Percentiles rank a stretch among this genome's conserved stretches.
Evolutionary conservation across 2,888 invertebrate genomes (phyloP).

Genomic region (Bibio marci): DNA sequence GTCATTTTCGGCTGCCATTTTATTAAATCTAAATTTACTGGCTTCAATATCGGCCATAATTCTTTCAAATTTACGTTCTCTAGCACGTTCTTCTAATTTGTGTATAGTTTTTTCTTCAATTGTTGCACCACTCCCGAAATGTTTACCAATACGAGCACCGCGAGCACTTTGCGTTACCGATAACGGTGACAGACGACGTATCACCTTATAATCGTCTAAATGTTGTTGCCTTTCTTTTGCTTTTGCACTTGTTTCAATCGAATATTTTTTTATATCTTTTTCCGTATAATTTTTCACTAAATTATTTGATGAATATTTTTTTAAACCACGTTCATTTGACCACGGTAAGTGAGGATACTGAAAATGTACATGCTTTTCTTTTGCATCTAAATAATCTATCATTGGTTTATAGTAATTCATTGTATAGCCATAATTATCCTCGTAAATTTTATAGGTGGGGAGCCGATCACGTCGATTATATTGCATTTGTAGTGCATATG

Average conservation of each 20-base stretch:
- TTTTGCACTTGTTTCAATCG: slow-evolving; percentile 46
- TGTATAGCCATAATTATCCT: slow-evolving; percentile 68
- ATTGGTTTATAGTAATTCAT: slow-evolving; percentile 76
- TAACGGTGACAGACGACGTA: slow-evolving; percentile 20
- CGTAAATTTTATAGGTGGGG: slow-evolving; percentile 51
- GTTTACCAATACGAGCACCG: slow-evolving; percentile 31
- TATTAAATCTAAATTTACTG: slow-evolving; percentile 15
- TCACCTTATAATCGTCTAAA: slow-evolving; percentile 23
- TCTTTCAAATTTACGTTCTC: slow-evolving; percentile 33
- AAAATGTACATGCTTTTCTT: slow-evolving; percentile 30
- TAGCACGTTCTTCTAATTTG: slow-evolving; percentile 38
- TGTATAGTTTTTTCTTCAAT: slow-evolving; percentile 30
- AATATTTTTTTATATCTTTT: slow-evolving; percentile 46
- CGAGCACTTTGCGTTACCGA: slow-evolving; percentile 36
- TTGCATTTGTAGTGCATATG: slow-evolving; percentile 22
- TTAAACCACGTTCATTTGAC: slow-evolving; percentile 50
- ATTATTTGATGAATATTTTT: slow-evolving; percentile 47
- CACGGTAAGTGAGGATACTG: slow-evolving; percentile 49
- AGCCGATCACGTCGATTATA: slow-evolving; percentile 25
- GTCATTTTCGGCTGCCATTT: slow-evolving; percentile 19
- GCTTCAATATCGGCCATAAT: slow-evolving; percentile 32
- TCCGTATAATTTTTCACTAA: slow-evolving; percentile 46
- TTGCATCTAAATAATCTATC: slow-evolving; percentile 66
- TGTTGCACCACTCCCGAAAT: slow-evolving; percentile 29
- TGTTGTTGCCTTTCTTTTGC: slow-evolving; percentile 38